Base-by-base conservation (phyloP, 2,797 vertebrate species). In the Vespertilio murinus region DNA sequence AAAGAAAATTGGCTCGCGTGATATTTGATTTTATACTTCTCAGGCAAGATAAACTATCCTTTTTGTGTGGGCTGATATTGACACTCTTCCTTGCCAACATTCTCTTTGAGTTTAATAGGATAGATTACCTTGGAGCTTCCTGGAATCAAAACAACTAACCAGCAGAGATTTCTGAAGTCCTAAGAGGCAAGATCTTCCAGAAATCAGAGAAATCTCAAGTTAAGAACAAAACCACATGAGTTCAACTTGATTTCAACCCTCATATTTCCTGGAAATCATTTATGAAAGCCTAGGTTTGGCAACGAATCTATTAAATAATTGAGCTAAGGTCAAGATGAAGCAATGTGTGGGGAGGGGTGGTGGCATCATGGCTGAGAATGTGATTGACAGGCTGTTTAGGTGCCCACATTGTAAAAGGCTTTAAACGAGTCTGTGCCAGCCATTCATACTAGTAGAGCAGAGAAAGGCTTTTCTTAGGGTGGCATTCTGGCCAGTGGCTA, bases 201-300 rank as follows among this genome's bases (percentile, higher is more conserved):
- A 94, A 91, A 93, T 92, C 71, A 92, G 73, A 73, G 90, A 28
- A 79, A 90, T 52, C 52, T 25, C 35, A 67, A 81, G 20, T 70
- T n/a, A n/a, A 49, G 65, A 93, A 78, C 28, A 83, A 94, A 94
- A 89, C 88, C 96, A 54, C 75, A 75, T 0, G 28, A 77, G 82
- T 86, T 95, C 59, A 86, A 69, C 71, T 92, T 70, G 30, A 86
- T 73, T 82, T 91, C 94, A 94, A 47, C 20, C 16, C n/a, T 71
- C 64, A 18, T 18, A 67, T 81, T 88, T 94, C 88, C 94, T 93
- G 92, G 94, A 96, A 93, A 56, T 92, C 74, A 38, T 64, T 81
- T 90, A 56, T 67, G 38, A 91, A 75, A 95, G 88, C 9, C 56
- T 18, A 47, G 33, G 10, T 40, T 91, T 96, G 96, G 94, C 95